Conservation (phyloP, 2,113 vertebrate genomes). For the Sialia sialis region DNA sequence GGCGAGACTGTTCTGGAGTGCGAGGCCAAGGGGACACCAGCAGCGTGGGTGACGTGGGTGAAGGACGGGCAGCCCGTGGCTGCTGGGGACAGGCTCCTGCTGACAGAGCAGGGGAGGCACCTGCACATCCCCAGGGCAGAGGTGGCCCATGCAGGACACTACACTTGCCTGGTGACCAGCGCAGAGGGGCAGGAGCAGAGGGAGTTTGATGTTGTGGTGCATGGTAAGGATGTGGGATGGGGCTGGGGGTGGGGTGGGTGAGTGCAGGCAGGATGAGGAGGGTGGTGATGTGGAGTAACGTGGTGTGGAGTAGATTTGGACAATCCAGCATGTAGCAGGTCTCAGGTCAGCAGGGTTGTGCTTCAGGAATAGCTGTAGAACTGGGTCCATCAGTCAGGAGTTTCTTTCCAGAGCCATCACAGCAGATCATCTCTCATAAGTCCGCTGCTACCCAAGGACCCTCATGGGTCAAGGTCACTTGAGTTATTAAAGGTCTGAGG, state of each 20-base stretch:
- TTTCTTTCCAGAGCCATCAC: not conserved
- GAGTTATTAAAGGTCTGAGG: not conserved
- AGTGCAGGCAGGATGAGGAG: not conserved
- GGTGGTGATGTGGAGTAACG: not conserved
- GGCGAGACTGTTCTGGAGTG: constrained; percentile 55
- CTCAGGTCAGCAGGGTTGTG: not conserved
- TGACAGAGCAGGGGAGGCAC: not conserved
- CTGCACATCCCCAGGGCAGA: constrained; percentile 50
- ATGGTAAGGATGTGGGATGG: constrained; percentile 38
- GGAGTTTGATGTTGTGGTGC: constrained; percentile 61
- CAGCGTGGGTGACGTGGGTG: constrained; percentile 42
- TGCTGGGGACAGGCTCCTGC: not conserved
- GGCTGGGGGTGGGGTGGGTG: not conserved
- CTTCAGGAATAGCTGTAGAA: not conserved
- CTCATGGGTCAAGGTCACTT: not conserved
- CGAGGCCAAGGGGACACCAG: not conserved
- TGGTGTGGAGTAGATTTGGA: not conserved
- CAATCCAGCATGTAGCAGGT: rapidly evolving
- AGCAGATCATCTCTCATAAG: not conserved
- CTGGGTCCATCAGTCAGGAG: not conserved
- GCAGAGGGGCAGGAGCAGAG: constrained; percentile 35
- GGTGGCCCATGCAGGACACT: constrained; percentile 49
- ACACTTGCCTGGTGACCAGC: constrained; percentile 58
- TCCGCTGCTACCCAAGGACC: not conserved
- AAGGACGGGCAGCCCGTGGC: constrained; percentile 33